Conservation (phyloP, 2,113 vertebrate species). For the Sinocyclocheilus maitianheensis region DNA sequence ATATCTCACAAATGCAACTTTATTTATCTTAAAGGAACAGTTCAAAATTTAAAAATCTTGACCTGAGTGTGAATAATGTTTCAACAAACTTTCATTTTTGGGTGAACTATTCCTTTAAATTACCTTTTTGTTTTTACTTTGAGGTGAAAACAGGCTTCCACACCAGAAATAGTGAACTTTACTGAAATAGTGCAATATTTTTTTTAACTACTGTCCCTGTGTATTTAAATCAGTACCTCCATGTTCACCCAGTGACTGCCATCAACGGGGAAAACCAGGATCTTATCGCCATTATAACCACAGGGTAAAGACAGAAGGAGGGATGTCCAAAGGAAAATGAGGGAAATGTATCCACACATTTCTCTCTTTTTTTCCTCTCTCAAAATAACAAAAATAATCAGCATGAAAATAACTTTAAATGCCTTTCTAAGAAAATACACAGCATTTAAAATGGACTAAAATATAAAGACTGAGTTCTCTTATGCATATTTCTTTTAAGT, state of each 20-base stretch:
- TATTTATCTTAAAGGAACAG: neutral
- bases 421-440: neutral
- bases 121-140: neutral
- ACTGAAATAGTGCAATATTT: neutral
- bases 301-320: neutral
- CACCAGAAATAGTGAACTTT: neutral
- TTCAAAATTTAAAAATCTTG: neutral
- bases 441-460: neutral
- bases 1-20: too few relatives aligned
- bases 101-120: neutral
- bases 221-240: conserved; percentile 62
- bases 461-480: neutral
- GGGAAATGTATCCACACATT: neutral
- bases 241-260: conserved; percentile 72
- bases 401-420: neutral
- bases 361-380: neutral
- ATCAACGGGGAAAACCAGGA: conserved; percentile 66
- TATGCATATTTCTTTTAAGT: neutral
- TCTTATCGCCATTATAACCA: conserved; percentile 53
- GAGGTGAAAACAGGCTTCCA: neutral
- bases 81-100: neutral
- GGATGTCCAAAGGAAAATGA: neutral
- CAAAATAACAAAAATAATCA: neutral
- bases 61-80: too few relatives aligned
- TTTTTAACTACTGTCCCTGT: too few relatives aligned